Evolutionary conservation across 92 coral and sea anemone species (phyloP).

Genomic region (Anthopleura xanthogrammica): DNA sequence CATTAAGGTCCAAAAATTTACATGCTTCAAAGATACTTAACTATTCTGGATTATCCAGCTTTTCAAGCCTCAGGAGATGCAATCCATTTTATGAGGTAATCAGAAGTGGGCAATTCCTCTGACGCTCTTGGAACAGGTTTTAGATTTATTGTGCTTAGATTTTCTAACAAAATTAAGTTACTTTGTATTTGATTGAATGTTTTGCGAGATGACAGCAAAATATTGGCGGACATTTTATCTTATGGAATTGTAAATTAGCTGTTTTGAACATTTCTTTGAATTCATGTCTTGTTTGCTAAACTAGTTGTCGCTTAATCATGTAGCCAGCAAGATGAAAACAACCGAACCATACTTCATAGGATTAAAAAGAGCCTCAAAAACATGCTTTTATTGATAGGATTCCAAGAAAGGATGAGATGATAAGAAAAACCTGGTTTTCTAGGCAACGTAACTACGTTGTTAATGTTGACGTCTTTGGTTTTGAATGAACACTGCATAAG

Average conservation of each 20-base stretch:
- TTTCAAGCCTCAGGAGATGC: background rate
- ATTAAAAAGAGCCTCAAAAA: background rate
- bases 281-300: background rate
- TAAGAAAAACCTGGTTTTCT: conserved; percentile 16
- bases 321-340: background rate
- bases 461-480: background rate
- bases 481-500: conserved; percentile 16
- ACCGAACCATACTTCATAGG: background rate
- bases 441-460: conserved; percentile 14
- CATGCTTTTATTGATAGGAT: background rate
- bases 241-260: background rate
- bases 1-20: background rate
- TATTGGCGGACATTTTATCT: background rate
- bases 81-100: background rate
- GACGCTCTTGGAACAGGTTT: background rate
- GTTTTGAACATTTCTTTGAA: background rate
- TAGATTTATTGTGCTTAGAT: background rate
- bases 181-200: background rate
- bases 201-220: background rate
- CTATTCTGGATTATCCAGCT: background rate
- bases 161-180: background rate
- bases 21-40: background rate
- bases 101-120: background rate
- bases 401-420: background rate
- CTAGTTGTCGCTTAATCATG: background rate